Base-by-base conservation (phyloP, 2,888 invertebrate genomes). In the Tenthredo notha region DNA sequence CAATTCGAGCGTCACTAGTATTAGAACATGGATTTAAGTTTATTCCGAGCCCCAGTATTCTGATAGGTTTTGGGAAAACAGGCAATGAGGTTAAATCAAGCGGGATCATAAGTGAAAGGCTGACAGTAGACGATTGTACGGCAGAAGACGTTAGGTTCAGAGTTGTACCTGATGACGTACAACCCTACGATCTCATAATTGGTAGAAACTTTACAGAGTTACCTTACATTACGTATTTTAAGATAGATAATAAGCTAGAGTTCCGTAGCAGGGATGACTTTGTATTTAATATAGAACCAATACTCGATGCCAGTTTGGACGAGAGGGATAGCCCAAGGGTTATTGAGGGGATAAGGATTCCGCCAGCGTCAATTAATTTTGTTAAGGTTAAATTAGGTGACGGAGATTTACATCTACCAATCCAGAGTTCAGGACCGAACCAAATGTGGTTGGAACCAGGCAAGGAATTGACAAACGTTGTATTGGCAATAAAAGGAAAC, bases 151-250 rank as follows among this genome's bases (percentile, higher is more conserved):
- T 90, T 2, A 65, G 80, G 4, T 61, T 89, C 12, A 80, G 88
- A 67, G 85, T 89, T 5, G 89, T 90, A 33, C 88, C 88, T 10
- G 88, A 90, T 78, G 82, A 88, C 37, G 87, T 85, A 7, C 88
- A 89, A 78, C 84, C 86, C 5, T 80, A 85, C 4, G 88, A 88
- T 37, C 25, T 90, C n/a, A 85, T 89, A 43, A 86, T 89, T 6
- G 88, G 89, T 10, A 85, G 89, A 18, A 87, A 87, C 0, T 88
- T 85, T 33, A 88, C 87, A 0, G 89, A 88, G 10, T 70, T 87
- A 37, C 84, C 87, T 6, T 84, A 88, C 33, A 67, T 89, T 7
- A 85, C 84, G 1, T 87, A 87, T 29, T 85, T 84, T 37, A 87
- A 87, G 65, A 74, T 88, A 9, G 87, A 86, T 15, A 74, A 88